Percentiles rank a stretch among this genome's conserved stretches.
phyloP scores from a whole-genome alignment of 2,113 vertebrate genomes.

The Nothoprocta pentlandii region DNA sequence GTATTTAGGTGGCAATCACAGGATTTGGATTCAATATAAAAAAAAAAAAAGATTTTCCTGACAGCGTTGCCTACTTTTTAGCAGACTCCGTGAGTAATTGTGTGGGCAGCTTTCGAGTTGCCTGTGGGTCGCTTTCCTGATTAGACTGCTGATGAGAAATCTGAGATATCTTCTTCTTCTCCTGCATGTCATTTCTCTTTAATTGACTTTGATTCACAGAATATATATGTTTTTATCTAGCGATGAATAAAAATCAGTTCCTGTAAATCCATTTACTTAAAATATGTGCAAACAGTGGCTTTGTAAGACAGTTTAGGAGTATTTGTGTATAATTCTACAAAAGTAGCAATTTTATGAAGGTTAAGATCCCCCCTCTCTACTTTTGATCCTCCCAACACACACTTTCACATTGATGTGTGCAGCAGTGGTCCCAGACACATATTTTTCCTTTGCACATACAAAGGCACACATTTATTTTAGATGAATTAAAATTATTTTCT shows the following conservation, averaged over 20 bases:
- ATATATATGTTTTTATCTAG: background rate
- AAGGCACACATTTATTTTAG: background rate
- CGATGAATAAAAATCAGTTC: conserved; percentile 51
- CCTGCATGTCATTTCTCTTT: conserved; percentile 27
- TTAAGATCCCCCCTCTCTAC: background rate
- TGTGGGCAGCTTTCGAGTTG: background rate
- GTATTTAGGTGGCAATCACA: conserved; percentile 30
- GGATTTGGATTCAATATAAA: conserved; percentile 36
- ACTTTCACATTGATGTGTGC: background rate
- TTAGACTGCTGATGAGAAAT: conserved; percentile 46
- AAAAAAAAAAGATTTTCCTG: conserved; percentile 49
- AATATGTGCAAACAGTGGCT: background rate
- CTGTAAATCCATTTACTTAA: background rate
- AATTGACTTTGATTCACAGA: conserved; percentile 50
- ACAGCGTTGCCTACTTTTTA: background rate
- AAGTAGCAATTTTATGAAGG: background rate
- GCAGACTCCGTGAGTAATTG: conserved; percentile 51
- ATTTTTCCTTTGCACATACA: background rate
- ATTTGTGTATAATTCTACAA: background rate
- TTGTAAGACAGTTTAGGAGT: background rate
- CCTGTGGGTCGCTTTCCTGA: conserved; percentile 20
- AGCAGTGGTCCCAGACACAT: background rate
- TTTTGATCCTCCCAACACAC: background rate
- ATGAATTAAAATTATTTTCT: conserved; percentile 23
- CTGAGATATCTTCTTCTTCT: background rate